Base-by-base conservation (phyloP, 92 coral and sea anemone species). In the Palythoa grandis region DNA sequence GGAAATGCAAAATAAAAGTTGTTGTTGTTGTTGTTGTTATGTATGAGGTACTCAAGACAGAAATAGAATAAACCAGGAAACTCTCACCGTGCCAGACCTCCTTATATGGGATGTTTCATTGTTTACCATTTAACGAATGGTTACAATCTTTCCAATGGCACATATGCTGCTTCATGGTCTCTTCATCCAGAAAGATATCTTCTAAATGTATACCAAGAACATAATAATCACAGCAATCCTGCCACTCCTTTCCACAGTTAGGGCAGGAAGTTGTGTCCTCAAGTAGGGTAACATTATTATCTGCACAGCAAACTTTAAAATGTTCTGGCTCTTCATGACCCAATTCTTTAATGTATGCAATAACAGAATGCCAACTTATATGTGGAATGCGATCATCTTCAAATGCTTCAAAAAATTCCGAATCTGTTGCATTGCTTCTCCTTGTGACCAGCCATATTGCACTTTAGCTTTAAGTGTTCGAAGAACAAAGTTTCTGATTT, bases 381-480 rank as follows among this genome's bases (percentile, higher is more conserved):
- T 90, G 88, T 61, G 93, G 95, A 82, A 67, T 7, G 84, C n/a
- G n/a, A n/a, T n/a, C n/a, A n/a, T n/a, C 63, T 58, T 92, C 95
- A 79, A 83, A n/a, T n/a, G n/a, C n/a, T n/a, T n/a, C n/a, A 90
- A 4, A 90, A 52, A 50, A 83, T n/a, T 92, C 53, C 87, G 52
- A 14, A 92, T 75, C 53, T 92, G 91, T 3, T 70, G 52, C 20
- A 92, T 83, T 12, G 95, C 67, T 68, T 90, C 91, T 29, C 74
- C 88, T 68, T 88, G 95, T 2, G 95, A 92, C 93, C 91, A 92
- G 40, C 88, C 90, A 92, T 83, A 76, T 23, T 87, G 88, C 2
- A 90, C 86, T 82, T 92, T 86, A 0, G 88, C 86, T 1, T n/a
- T 22, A 11, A 91, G 4, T 50, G 83, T 86, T 82, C 90, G 85